Base-by-base conservation (phyloP, 2,113 vertebrate genomes). In the Hemibagrus wyckioides region DNA sequence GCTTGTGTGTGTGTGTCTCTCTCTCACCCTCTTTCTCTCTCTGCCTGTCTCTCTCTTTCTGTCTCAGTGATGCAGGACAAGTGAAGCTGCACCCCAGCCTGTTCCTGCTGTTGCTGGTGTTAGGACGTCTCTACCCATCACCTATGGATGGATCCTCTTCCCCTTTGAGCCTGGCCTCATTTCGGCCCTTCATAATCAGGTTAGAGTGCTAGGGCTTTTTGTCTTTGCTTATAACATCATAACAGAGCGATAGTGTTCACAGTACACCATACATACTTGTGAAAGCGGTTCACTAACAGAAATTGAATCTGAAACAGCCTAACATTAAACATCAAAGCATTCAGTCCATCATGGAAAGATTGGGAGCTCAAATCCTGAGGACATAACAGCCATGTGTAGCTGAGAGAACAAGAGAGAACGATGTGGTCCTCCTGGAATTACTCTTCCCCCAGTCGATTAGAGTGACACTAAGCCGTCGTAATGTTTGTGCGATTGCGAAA, bases 111-210 rank as follows among this genome's bases (percentile, higher is more conserved):
- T 96, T 99, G 88, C 92, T 99, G 93, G 96, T 99, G 59, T 92
- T 98, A 92, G 97, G 97, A 76, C 96, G 96, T 52, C 95, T 99
- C 71, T 99, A 98, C 94, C 98, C 97, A 0, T 99, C 98, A 77
- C 97, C 98, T 1, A 98, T 99, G 98, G 98, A 99, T 4, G 97
- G 97, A 63, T 94, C 96, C 0, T 94, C 91, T 4, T 97, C 97
- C 17, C 93, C 96, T 0, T 95, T 99, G 93, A 96, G 97, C 86
- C 95, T 97, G 83, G 96, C 96, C 8, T 95, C 97, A 0, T 99
- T 99, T 90, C 91, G 97, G 69, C 97, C 97, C 7, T 95, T 97
- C 91, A 97, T 99, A 86, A 96, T 97, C 90, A 97, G 97, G 98
- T 99, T 94, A 82, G 93, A 61, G 21, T 9, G 48, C 65, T n/a